Conservation (phyloP, 2,113 vertebrate genomes). For the Salvelinus sp. region DNA sequence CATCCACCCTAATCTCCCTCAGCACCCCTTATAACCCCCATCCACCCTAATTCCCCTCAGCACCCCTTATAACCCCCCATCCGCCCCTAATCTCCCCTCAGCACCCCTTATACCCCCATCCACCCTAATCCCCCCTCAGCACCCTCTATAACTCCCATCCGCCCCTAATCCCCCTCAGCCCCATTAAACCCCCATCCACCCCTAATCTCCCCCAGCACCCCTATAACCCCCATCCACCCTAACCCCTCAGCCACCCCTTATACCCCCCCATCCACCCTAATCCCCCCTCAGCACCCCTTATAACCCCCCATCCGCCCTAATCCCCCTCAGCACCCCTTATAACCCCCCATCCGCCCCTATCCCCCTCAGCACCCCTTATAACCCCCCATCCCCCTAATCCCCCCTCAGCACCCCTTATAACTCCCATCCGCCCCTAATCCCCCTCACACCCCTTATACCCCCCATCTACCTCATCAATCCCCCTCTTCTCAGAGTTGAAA, state of each 20-base stretch:
- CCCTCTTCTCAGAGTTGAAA: background rate
- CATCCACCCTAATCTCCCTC: background rate
- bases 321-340: background rate
- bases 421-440: background rate
- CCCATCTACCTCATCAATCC: background rate
- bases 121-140: too few relatives aligned
- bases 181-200: too few relatives aligned
- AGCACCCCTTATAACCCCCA: too few relatives aligned
- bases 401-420: background rate
- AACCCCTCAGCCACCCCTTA: too few relatives aligned
- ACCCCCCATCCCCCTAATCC: background rate
- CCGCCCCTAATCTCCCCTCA: too few relatives aligned
- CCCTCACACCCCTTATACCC: background rate
- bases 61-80: too few relatives aligned
- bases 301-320: background rate
- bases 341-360: background rate
- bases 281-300: background rate
- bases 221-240: background rate
- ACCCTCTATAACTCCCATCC: too few relatives aligned
- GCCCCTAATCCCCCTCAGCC: background rate
- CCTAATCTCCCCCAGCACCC: background rate
- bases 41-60: too few relatives aligned
- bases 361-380: background rate
- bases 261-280: too few relatives aligned
- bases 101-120: too few relatives aligned